Base-by-base conservation (phyloP, 2,113 vertebrate genomes). In the Acrocephalus kingi region DNA sequence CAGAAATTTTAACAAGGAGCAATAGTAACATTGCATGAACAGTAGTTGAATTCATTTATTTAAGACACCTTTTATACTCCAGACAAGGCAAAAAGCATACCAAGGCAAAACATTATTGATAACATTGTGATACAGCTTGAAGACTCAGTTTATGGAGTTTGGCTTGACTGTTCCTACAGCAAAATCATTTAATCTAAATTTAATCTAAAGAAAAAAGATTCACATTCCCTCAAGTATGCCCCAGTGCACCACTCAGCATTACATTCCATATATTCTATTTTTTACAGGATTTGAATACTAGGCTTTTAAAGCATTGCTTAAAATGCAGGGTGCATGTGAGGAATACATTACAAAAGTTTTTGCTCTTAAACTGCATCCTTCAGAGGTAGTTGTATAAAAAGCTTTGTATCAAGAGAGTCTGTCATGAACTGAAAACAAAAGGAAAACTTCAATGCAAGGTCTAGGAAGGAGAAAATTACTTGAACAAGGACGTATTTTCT, bases 1-100 rank as follows among this genome's bases (percentile, higher is more conserved):
- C 31, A 88, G 58, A 79, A 79, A 62, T 71, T 45, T 79, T 71
- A 66, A 10, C 3, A 7, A 78, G 30, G 14, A 74, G 16, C 3
- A 74, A 48, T 5, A 46, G 4, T 16, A 64, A 12, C 27, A 12
- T 4, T 86, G 33, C 54, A 49, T 33, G 3, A 54, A 58, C 10
- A 62, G 27, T 6, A 69, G 13, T 19, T 48, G 10, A 31, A 80
- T 69, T 1, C 6, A 18, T 66, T 66, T 51, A 16, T 76, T 79
- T 80, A 64, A 63, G 21, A 51, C 4, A 35, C 2, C 0, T 5
- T 84, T 84, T 51, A 15, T 10, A 58, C 9, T 33, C 0, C 5
- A 72, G n/a, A 43, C 5, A 25, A 79, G 39, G 8, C 27, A 68
- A 78, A 79, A 74, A 41, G 5, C 22, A 66, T 35, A 27, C 1